phyloP scores from a whole-genome alignment of 2,888 invertebrate genomes.

The Thumatha senex region DNA sequence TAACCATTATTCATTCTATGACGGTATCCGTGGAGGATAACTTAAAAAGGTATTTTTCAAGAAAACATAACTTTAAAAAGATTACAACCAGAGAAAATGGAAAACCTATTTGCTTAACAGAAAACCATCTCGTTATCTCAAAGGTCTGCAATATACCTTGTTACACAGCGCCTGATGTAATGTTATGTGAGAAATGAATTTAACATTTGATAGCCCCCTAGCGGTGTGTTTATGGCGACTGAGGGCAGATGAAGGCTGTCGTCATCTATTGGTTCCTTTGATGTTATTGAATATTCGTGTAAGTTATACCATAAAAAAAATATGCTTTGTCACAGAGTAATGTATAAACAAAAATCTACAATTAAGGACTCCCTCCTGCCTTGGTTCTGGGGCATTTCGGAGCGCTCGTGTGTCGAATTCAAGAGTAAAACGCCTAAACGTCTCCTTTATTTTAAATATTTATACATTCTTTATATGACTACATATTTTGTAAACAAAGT shows the following conservation, averaged over 20 bases:
- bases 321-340: no score
- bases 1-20: no score
- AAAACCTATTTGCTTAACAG: not conserved
- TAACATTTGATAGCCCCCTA: slow-evolving; percentile 29
- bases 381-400: no score
- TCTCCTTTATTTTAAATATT: no score
- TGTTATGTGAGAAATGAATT: slow-evolving; percentile 35
- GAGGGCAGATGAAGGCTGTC: slow-evolving; percentile 16
- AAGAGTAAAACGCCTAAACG: no score
- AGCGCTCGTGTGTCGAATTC: no score
- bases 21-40: not conserved
- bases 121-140: not conserved
- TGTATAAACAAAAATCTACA: no score
- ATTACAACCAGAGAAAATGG: not conserved
- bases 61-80: not conserved
- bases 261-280: slow-evolving; percentile 10
- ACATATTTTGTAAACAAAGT: no score
- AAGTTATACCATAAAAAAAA: not conserved
- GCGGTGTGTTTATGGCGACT: slow-evolving; percentile 15
- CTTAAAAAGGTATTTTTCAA: not conserved
- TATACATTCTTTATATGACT: no score
- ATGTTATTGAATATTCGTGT: slow-evolving; percentile 30
- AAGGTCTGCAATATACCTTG: slow-evolving; percentile 7
- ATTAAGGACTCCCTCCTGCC: no score
- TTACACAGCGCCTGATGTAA: slow-evolving; percentile 5